Evolutionary conservation across 2,888 invertebrate genomes (phyloP).

Genomic region (Torymus texanus): DNA sequence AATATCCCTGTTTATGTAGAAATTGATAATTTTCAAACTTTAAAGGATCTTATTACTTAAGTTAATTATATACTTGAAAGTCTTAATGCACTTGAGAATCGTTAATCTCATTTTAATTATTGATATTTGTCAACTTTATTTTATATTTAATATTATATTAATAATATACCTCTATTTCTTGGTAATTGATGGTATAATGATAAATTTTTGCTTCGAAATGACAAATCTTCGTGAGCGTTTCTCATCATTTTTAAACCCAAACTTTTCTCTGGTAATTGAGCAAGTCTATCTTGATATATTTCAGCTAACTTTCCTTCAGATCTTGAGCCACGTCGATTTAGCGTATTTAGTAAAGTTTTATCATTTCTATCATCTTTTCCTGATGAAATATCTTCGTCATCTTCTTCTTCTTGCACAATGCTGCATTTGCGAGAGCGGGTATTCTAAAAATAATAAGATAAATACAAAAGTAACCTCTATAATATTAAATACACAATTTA

Average conservation of each 20-base stretch:
- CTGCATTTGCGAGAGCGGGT: conserved; percentile 90
- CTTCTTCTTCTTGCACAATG: conserved; percentile 94
- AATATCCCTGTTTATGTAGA: no score
- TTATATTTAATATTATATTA: no score
- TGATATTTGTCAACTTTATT: no score
- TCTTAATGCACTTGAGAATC: no score
- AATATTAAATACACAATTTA: neutral
- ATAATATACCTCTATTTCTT: neutral
- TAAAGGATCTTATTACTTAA: no score
- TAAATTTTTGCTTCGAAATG: neutral
- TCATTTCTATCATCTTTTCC: conserved; percentile 78
- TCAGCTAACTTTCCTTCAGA: conserved; percentile 87
- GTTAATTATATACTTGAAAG: no score
- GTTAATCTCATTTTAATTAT: no score
- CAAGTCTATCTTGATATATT: conserved; percentile 80
- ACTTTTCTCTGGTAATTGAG: conserved; percentile 79
- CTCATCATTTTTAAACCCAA: neutral
- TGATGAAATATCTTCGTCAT: conserved; percentile 86
- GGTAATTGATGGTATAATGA: neutral
- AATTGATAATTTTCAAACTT: no score
- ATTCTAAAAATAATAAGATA: conserved; percentile 65
- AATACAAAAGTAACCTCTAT: neutral
- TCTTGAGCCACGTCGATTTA: conserved; percentile 84
- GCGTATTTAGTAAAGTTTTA: conserved; percentile 74
- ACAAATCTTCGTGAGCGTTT: conserved; percentile 1